phyloP scores from a whole-genome alignment of 2,113 vertebrate species.

The Eclectus roratus region DNA sequence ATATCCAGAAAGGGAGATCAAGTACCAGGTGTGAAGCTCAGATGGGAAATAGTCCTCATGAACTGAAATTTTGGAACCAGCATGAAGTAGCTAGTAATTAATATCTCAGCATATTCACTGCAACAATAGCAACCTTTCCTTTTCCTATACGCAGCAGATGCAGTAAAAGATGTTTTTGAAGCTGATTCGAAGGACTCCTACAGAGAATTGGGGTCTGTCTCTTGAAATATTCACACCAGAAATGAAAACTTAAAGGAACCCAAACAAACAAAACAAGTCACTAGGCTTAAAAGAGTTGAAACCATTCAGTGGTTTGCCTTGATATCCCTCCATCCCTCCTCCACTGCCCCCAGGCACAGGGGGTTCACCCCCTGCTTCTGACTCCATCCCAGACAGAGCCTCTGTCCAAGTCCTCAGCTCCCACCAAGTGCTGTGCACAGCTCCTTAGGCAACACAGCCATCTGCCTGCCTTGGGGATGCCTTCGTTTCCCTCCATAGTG shows the following conservation, averaged over 20 bases:
- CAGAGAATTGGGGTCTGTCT: background rate
- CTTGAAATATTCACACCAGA: background rate
- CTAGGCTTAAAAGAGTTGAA: background rate
- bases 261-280: background rate
- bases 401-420: background rate
- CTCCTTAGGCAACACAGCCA: rapidly evolving
- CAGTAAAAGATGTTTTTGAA: background rate
- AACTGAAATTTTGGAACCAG: background rate
- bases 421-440: rapidly evolving
- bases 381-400: background rate
- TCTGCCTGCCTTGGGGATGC: rapidly evolving
- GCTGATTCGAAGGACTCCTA: background rate
- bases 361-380: no score
- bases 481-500: background rate
- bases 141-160: background rate
- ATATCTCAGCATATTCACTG: background rate
- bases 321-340: background rate
- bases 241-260: background rate
- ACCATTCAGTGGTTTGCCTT: background rate
- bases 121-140: background rate
- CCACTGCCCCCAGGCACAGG: rapidly evolving
- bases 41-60: background rate
- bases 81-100: background rate
- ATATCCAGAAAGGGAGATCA: background rate
- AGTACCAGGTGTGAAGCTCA: background rate